A percentile compares a stretch with the other conserved stretches of the same genome.
Conservation (phyloP, 2,113 vertebrate species). For the Ceratotherium simum region DNA sequence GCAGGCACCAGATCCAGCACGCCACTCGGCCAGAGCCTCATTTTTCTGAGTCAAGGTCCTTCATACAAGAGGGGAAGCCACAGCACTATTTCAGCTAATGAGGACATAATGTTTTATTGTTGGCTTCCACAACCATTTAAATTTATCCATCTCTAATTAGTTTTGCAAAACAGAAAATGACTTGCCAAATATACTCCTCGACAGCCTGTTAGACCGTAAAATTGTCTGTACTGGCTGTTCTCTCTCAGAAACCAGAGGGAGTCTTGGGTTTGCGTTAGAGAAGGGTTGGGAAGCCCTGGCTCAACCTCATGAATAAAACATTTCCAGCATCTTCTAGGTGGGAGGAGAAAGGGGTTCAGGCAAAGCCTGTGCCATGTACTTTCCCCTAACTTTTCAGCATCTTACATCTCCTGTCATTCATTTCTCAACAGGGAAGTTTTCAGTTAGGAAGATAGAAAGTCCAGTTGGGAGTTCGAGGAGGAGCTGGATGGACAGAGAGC, state of each 20-base stretch:
- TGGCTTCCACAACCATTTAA: slow-evolving; percentile 80
- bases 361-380: not conserved
- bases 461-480: not conserved
- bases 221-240: not conserved
- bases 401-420: not conserved
- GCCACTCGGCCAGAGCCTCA: not conserved
- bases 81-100: slow-evolving; percentile 65
- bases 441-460: not conserved
- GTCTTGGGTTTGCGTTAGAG: not conserved
- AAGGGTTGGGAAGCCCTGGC: not conserved
- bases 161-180: slow-evolving; percentile 81
- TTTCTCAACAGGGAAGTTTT: not conserved
- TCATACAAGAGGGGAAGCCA: slow-evolving; percentile 49
- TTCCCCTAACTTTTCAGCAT: not conserved
- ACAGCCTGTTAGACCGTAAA: slow-evolving; percentile 68
- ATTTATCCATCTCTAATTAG: slow-evolving; percentile 80
- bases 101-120: slow-evolving; percentile 74
- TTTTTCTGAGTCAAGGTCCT: slow-evolving; percentile 35
- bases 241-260: slow-evolving; percentile 60
- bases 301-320: not conserved
- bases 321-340: not conserved
- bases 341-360: not conserved
- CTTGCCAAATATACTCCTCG: slow-evolving; percentile 72
- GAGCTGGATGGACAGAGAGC: not conserved
- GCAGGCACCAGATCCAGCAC: not conserved